These are phyloP conservation scores for Phymatocera aterrima DNA, from an alignment of 2,888 invertebrate species.

Conservation along the genomic window DNA sequence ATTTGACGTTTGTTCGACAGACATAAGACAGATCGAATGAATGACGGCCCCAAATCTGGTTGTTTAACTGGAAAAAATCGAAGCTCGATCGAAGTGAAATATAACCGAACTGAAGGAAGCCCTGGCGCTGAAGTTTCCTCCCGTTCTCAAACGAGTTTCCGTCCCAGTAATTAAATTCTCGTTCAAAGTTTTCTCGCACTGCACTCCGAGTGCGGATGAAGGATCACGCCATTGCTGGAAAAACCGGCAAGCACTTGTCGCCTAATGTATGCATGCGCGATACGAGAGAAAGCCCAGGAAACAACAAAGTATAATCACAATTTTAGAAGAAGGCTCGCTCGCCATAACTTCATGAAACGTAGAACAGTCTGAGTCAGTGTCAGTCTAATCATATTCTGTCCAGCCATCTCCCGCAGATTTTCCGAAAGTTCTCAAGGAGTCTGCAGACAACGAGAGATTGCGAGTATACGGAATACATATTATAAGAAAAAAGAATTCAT, in stretches of 20 bases:
- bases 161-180: not conserved
- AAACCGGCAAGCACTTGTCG: too few relatives aligned
- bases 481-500: not conserved
- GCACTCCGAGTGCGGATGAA: not conserved
- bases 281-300: too few relatives aligned
- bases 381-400: too few relatives aligned
- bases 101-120: not conserved
- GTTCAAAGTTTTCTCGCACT: not conserved
- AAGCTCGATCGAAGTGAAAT: not conserved
- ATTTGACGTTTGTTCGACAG: not conserved
- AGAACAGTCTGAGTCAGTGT: too few relatives aligned
- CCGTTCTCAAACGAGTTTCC: not conserved
- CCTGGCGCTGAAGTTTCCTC: not conserved
- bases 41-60: not conserved
- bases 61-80: not conserved
- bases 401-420: too few relatives aligned
- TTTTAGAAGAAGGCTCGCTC: not conserved
- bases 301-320: too few relatives aligned
- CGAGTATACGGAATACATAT: not conserved
- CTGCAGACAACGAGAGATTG: not conserved
- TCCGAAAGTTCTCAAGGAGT: not conserved
- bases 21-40: not conserved
- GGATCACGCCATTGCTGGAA: not conserved
- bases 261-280: too few relatives aligned
- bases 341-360: too few relatives aligned